Evolutionary conservation across 2,113 vertebrate species (phyloP), one percentile per base, ranked within the genome.

Genomic region (Aptenodytes forsteri): DNA sequence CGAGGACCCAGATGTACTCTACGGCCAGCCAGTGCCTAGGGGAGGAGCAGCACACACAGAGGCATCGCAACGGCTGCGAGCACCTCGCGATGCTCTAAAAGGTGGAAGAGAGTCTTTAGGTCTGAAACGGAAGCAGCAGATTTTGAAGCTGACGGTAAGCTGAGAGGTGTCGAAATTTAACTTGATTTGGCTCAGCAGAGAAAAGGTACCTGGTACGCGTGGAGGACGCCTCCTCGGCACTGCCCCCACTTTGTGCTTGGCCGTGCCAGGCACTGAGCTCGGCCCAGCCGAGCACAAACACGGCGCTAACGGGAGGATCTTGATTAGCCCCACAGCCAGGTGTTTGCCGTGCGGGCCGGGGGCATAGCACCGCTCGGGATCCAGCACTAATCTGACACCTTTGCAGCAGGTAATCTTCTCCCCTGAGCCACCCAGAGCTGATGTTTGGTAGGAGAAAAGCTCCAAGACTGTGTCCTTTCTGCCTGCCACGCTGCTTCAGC

Each of bases 1-100:
- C 98, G 7, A 99, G 98, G 40, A 99, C 98, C 99, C 99, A 99
- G 91, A 99, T 82, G 66, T 99, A 99, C 79, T 99, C 98, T 13
- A 98, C 98, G 2, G 99, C 98, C 94, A 99, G 98, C 99, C 99
- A 99, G 98, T 99, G 99, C 96, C 99, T 99, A 69, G 84, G 91
- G 98, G 47, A 61, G 71, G 83, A 94, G 93, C 69, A 96, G 92
- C 34, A 96, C 70, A 64, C 44, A 56, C 42, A 47, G 18, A 21
- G 67, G 23, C 49, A 36, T 80, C 5, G 0, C 55, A 8, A 29
- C 0, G 0, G 70, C 82, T 56, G 71, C 0, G 7, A 50, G 73
- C 76, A 27, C 61, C 55, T 56, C 2, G 0, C 0, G 0, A 2
- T 62, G 52, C 64, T 78, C 47, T 16, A 7, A 9, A 34, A 54